phyloP scores from a whole-genome alignment of 2,113 vertebrate genomes.

The Apodemus speciosus region DNA sequence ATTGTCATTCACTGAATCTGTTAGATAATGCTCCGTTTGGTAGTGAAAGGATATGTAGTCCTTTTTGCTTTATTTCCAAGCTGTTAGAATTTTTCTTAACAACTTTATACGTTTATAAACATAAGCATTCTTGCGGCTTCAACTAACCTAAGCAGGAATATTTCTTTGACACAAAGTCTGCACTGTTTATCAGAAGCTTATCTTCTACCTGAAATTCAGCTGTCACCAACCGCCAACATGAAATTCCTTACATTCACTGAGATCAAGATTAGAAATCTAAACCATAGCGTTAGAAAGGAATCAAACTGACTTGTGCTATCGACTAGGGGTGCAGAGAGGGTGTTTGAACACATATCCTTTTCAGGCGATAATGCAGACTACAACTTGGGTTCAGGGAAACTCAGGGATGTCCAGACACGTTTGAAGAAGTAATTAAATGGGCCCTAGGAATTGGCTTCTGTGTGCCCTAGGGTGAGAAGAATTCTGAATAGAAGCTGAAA shows the following conservation, averaged over 20 bases:
- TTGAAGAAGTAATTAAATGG: neutral
- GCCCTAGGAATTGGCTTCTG: neutral
- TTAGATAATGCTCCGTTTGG: neutral
- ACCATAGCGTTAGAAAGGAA: neutral
- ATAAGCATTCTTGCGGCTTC: neutral
- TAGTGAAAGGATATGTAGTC: neutral
- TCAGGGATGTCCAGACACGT: neutral
- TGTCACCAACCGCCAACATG: neutral
- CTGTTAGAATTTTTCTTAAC: neutral
- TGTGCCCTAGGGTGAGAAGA: neutral
- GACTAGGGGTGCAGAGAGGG: neutral
- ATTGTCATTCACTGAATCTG: neutral
- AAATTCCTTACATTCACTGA: neutral
- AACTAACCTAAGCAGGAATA: neutral
- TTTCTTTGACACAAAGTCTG: neutral
- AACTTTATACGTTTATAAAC: neutral
- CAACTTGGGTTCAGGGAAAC: neutral
- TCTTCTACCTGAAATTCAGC: neutral
- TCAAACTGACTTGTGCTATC: neutral
- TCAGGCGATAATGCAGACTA: neutral
- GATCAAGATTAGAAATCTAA: neutral
- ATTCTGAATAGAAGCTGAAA: conserved; percentile 13
- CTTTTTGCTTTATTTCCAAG: neutral
- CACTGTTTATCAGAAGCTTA: neutral
- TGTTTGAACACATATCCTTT: neutral